Conservation (phyloP, 2,113 vertebrate genomes). For the Amblyopsis rosae region DNA sequence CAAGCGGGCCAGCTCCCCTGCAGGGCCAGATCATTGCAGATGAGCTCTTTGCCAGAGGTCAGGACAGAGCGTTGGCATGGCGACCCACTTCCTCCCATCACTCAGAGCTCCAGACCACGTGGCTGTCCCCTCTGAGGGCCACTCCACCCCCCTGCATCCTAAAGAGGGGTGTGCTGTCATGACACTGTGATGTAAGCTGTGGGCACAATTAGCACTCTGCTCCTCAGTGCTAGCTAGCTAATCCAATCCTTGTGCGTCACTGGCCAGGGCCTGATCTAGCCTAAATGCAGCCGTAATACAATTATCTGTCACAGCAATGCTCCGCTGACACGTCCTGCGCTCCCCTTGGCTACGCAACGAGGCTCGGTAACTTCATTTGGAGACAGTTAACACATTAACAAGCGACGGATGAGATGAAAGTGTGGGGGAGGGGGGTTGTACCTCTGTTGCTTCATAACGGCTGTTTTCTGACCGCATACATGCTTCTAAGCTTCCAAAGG, state of each 20-base stretch:
- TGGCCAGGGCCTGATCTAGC: slow-evolving; percentile 59
- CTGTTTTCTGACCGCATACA: slow-evolving; percentile 4
- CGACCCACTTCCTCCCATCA: too few relatives aligned
- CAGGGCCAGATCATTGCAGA: too few relatives aligned
- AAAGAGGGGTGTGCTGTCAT: too few relatives aligned
- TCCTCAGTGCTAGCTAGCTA: slow-evolving; percentile 50
- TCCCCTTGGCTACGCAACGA: slow-evolving; percentile 55
- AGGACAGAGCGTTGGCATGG: too few relatives aligned
- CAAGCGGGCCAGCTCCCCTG: too few relatives aligned
- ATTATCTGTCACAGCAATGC: slow-evolving; percentile 68
- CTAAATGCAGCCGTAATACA: slow-evolving; percentile 68
- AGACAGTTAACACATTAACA: slow-evolving; percentile 51
- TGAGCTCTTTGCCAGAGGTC: too few relatives aligned
- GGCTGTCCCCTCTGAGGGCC: too few relatives aligned
- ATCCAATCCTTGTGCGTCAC: slow-evolving; percentile 72
- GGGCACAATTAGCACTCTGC: slow-evolving; percentile 51
- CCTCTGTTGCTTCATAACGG: slow-evolving; percentile 26
- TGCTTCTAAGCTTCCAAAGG: slow-evolving; percentile 14
- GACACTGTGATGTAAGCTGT: too few relatives aligned
- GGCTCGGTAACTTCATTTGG: slow-evolving; percentile 62
- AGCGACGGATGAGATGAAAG: neutral
- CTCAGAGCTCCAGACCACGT: too few relatives aligned
- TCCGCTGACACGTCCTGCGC: slow-evolving; percentile 54
- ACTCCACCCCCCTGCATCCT: too few relatives aligned
- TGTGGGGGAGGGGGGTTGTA: neutral